Evolutionary conservation across 2,113 vertebrate species (phyloP).

Genomic region (Mus musculus): DNA sequence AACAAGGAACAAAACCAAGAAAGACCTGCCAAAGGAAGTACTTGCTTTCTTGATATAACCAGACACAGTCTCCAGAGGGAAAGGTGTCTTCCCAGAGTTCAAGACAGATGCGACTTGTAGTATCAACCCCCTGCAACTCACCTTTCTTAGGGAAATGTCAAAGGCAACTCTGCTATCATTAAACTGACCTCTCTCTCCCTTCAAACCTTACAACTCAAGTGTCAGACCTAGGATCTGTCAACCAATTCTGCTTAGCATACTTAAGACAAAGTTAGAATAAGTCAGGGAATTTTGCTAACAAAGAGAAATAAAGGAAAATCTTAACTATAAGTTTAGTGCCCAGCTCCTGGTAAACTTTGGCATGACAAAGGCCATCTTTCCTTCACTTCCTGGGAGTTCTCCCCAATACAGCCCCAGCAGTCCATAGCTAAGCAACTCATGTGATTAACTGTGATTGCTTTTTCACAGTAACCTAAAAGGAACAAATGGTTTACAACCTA

Average conservation of each 20-base stretch:
- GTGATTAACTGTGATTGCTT: background rate
- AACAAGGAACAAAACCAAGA: constrained; percentile 10
- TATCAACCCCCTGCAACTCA: background rate
- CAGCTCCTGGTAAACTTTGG: background rate
- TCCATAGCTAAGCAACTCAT: background rate
- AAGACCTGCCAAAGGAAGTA: background rate
- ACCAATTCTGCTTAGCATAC: background rate
- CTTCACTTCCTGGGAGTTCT: background rate
- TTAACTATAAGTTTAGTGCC: background rate
- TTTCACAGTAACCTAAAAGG: background rate
- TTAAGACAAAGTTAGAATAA: background rate
- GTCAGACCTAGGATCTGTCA: background rate
- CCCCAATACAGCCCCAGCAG: background rate
- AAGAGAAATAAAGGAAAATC: background rate
- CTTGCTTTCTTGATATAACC: background rate
- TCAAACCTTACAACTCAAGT: background rate
- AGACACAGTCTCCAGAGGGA: background rate
- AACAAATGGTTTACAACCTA: background rate
- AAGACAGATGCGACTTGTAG: background rate
- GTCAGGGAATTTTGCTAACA: background rate
- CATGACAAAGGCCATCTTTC: background rate
- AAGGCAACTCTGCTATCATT: background rate
- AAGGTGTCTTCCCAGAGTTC: background rate
- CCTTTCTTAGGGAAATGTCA: background rate
- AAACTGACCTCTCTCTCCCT: background rate